Base-by-base conservation (phyloP, 2,797 vertebrate genomes). In the Moxostoma hubbsi region DNA sequence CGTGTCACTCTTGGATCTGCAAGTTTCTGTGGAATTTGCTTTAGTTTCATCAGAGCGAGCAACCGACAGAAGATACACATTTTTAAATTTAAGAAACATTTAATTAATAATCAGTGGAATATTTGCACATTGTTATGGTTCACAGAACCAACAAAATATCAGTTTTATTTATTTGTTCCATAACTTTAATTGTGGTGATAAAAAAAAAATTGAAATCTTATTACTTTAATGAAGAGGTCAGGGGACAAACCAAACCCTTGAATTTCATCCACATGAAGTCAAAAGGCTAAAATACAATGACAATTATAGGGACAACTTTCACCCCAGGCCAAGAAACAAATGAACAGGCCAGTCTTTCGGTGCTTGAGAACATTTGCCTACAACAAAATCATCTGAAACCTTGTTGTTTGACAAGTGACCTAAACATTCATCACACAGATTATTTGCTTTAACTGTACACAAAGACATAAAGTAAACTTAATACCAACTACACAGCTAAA, bases 121-220 rank as follows among this genome's bases (percentile, higher is more conserved):
- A 65, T 75, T 64, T 81, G 84, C 76, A 81, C 83, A 90, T 82
- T 80, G 80, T 82, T 61, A 88, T 88, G 92, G 91, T 94, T 95
- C 93, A 94, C 91, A 90, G 93, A 94, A 94, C 93, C 94, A 92
- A 88, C 43, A 54, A 47, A 83, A 87, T 88, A 67, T 86, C 81
- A 84, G 90, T 59, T 72, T 59, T 9, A 9, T 47, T 78, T 36
- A 66, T 64, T 57, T 18, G 46, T 49, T 43, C 63, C 53, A 66
- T 63, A 66, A 90, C 79, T 86, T 72, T 88, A 86, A 89, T 81
- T 88, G 85, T 87, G 82, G 87, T 84, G 77, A 87, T 79, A 91
- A 73, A 91, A 92, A 73, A 91, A 92, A 90, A 91, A 79, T 69
- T 55, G 6, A 68, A 49, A 13, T 54, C 4, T 36, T 36, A 36